Base-by-base conservation (phyloP, 2,113 vertebrate genomes). In the Tragelaphus strepsiceros region DNA sequence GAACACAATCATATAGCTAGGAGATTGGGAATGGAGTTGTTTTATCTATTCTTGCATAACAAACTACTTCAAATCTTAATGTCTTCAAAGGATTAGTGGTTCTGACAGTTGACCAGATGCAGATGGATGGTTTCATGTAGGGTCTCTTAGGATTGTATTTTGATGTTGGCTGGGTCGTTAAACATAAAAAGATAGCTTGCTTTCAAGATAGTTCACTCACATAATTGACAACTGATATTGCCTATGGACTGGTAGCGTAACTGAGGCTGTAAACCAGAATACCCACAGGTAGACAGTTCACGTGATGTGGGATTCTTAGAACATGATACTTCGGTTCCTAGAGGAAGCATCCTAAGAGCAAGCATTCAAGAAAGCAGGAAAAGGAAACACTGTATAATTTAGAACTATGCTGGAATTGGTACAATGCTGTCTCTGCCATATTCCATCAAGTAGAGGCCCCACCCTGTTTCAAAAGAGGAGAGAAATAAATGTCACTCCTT, bases 231-330 rank as follows among this genome's bases (percentile, higher is more conserved):
- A 64, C 10, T 58, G 19, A 94, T 21, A 49, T 7, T 51, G 4
- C 2, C 51, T 77, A 0, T 85, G 21, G 0, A 35, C 12, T 54
- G 24, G 1, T 19, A 58, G 11, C 9, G 78, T 39, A 77, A 1
- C 22, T 32, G 14, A 15, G 17, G 24, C 32, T 87, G 3, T 49
- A 74, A 35, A 28, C 5, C 4, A 62, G 10, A 90, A 46, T 4
- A 71, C 0, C 26, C 21, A 6, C 5, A 28, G 32, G 16, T 35
- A 71, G 15, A 7, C 71, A 64, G 74, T 71, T 24, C 43, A 32
- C 9, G 30, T 39, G 2, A 24, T 19, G 21, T 49, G 21, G 1
- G 32, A 81, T 64, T 88, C 49, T 80, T 85, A 32, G 0, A 49
- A 30, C 26, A 74, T 88, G 19, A 59, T 15, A 62, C 5, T 22